Percentiles rank a stretch among this genome's conserved stretches.
These are phyloP conservation scores for Cryptoprocta ferox DNA, from an alignment of 2,797 vertebrate species.

Conservation along the genomic window DNA sequence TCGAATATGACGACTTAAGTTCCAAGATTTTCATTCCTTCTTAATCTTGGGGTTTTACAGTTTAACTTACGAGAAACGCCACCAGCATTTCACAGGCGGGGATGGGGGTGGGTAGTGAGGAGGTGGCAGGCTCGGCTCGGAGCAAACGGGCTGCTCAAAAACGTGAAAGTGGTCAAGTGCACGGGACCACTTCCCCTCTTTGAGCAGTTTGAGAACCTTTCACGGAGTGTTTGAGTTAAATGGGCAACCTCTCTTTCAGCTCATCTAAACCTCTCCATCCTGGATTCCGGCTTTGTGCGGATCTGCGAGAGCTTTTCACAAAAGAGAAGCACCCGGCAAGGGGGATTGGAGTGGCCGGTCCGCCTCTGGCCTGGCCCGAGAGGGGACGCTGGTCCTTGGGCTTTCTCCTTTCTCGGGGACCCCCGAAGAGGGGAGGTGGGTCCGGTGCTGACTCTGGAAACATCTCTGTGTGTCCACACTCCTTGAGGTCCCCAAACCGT, in stretches of 20 bases:
- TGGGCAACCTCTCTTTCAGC: background rate
- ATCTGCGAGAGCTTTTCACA: background rate
- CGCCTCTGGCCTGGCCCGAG: too few relatives aligned
- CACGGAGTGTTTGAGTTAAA: background rate
- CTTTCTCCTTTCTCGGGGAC: fast-evolving
- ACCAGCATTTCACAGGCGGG: fast-evolving
- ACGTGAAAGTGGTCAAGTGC: fast-evolving
- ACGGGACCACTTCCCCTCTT: fast-evolving
- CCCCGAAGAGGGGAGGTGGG: background rate
- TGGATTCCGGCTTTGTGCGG: background rate
- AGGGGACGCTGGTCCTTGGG: fast-evolving
- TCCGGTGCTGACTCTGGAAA: fast-evolving
- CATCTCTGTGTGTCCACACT: fast-evolving
- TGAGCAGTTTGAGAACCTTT: background rate
- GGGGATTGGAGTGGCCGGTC: fast-evolving
- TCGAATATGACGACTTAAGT: background rate
- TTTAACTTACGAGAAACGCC: background rate
- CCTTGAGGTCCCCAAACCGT: fast-evolving
- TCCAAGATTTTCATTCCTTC: background rate
- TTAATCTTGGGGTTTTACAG: background rate
- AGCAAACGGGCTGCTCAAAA: background rate
- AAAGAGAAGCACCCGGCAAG: fast-evolving
- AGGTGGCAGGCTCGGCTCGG: too few relatives aligned
- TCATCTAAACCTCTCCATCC: background rate
- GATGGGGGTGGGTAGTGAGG: background rate